Evolutionary conservation across 2,888 invertebrate genomes (phyloP).

Genomic region (Cheilosia pagana): DNA sequence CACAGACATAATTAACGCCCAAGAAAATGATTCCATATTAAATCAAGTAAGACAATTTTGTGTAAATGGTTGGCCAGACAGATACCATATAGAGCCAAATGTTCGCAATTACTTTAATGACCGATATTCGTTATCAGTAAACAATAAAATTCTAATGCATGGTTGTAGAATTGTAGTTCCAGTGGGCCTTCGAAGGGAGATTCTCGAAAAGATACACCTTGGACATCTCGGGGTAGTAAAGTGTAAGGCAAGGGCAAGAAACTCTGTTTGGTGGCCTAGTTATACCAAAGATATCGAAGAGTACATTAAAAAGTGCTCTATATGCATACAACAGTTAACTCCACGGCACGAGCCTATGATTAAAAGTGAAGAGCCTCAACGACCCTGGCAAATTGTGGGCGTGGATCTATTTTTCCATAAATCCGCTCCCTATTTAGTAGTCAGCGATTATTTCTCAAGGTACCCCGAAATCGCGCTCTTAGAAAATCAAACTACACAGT

Average conservation of each 20-base stretch:
- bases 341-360: conserved; percentile 28
- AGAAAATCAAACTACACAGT: too few species aligned
- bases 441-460: background rate
- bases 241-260: conserved; percentile 30
- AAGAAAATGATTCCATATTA: conserved; percentile 9
- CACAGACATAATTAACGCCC: background rate
- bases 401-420: too few species aligned
- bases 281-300: conserved; percentile 5
- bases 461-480: background rate
- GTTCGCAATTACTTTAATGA: too few species aligned
- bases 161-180: too few species aligned
- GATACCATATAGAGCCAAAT: conserved; percentile 4
- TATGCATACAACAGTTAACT: conserved; percentile 23
- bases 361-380: background rate
- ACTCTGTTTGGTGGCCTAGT: conserved; percentile 34
- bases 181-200: background rate
- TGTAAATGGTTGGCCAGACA: conserved; percentile 38
- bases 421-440: too few species aligned
- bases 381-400: too few species aligned
- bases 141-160: too few species aligned
- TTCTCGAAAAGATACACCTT: background rate
- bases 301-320: conserved; percentile 14
- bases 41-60: conserved; percentile 2
- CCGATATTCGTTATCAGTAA: too few species aligned
- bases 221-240: conserved; percentile 26